Percentiles rank a stretch among this genome's conserved stretches.
phyloP scores from a whole-genome alignment of 2,113 vertebrate genomes.

The Leptodactylus fuscus region DNA sequence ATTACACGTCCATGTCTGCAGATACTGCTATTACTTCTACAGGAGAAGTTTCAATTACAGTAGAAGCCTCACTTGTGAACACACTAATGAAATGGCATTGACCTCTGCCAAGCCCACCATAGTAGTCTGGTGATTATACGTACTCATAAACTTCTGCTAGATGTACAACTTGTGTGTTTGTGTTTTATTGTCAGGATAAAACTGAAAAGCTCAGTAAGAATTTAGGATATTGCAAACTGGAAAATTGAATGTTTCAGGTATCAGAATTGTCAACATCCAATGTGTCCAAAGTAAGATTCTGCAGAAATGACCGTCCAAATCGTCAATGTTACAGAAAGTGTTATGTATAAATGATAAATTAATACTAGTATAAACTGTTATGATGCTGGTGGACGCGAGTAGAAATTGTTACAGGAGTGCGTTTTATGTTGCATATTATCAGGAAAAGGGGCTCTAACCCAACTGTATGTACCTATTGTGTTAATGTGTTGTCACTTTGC shows the following conservation, averaged over 20 bases:
- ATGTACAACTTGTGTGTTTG: neutral
- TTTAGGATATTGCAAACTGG: neutral
- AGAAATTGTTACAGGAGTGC: neutral
- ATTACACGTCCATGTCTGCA: slow-evolving; percentile 20
- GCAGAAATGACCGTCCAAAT: neutral
- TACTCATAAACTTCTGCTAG: neutral
- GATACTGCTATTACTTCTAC: slow-evolving; percentile 3
- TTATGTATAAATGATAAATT: neutral
- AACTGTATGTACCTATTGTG: too few relatives aligned
- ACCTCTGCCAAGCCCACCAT: neutral
- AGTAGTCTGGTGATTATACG: slow-evolving; percentile 13
- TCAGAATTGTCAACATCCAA: neutral
- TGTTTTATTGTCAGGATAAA: neutral
- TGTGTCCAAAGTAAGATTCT: neutral
- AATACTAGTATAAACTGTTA: neutral
- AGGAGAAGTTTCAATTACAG: slow-evolving; percentile 11
- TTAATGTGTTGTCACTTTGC: neutral
- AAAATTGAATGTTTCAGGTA: neutral
- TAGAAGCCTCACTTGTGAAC: neutral
- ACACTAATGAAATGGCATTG: slow-evolving; percentile 22
- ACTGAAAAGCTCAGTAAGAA: neutral
- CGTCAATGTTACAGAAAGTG: neutral
- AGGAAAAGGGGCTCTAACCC: neutral
- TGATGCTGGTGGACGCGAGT: neutral
- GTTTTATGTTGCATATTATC: neutral